Evolutionary conservation across 2,888 invertebrate genomes (phyloP).

Genomic region (Caenorhabditis sp.): DNA sequence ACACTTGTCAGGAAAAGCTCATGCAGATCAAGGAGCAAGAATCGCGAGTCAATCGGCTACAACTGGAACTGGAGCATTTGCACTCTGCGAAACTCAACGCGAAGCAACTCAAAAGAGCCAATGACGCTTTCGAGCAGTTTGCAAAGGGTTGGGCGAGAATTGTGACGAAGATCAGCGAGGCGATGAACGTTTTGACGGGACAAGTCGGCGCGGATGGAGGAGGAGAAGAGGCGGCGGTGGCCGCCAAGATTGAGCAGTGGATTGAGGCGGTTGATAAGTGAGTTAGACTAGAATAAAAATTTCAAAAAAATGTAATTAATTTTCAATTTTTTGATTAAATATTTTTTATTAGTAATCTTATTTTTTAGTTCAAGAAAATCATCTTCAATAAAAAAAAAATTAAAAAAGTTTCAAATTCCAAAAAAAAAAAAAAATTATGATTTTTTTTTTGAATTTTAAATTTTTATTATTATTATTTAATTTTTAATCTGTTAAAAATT

Average conservation of each 20-base stretch:
- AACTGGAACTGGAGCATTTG: constrained; percentile 76
- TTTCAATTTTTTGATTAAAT: no score
- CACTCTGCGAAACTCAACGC: constrained; percentile 73
- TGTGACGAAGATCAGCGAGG: constrained; percentile 78
- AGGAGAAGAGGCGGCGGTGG: constrained; percentile 74
- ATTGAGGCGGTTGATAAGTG: constrained; percentile 70
- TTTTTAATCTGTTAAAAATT: no score
- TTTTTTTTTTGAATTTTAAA: no score
- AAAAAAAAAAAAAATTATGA: no score
- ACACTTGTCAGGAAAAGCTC: constrained; percentile 77
- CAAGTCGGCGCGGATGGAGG: constrained; percentile 62
- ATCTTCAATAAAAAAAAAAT: no score
- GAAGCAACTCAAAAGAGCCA: constrained; percentile 76
- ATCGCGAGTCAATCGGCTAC: constrained; percentile 68
- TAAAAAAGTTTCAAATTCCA: no score
- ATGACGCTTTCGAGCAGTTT: constrained; percentile 80
- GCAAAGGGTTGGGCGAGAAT: constrained; percentile 79
- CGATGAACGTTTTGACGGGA: constrained; percentile 76
- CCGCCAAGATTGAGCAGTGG: constrained; percentile 73
- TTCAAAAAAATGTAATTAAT: no score
- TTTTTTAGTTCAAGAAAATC: no score
- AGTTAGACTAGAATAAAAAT: no score
- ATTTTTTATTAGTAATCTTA: no score
- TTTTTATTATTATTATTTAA: no score
- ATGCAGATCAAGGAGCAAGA: constrained; percentile 79